Evolutionary conservation across 2,797 vertebrate genomes (phyloP).

Genomic region (Menidia menidia): DNA sequence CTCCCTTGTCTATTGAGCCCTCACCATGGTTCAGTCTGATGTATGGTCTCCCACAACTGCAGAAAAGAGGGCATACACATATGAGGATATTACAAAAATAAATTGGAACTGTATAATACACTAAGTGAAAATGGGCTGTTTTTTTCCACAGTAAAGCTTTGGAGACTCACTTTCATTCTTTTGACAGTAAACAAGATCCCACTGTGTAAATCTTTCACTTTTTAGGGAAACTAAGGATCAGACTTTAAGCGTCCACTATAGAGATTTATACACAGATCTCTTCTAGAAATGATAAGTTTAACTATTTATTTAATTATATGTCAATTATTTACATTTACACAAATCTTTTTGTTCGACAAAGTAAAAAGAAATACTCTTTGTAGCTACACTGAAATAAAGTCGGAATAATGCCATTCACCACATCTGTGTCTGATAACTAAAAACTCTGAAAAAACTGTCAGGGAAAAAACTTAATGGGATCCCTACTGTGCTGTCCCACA

Average conservation of each 20-base stretch:
- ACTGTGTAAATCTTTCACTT: background rate
- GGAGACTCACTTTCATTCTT: background rate
- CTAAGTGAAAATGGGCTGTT: no score
- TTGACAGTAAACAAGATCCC: background rate
- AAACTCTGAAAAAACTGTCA: slow-evolving; percentile 51
- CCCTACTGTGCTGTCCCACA: slow-evolving; percentile 62
- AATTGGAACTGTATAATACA: background rate
- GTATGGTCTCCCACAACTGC: slow-evolving; percentile 93
- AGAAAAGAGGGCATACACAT: slow-evolving; percentile 49
- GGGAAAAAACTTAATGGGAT: slow-evolving; percentile 46
- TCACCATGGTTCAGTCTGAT: slow-evolving; percentile 85
- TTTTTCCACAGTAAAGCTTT: background rate
- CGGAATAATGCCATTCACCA: slow-evolving; percentile 40
- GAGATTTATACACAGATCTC: slow-evolving; percentile 1
- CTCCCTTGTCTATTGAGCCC: slow-evolving; percentile 83
- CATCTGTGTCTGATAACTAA: slow-evolving; percentile 65
- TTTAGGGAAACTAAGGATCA: background rate
- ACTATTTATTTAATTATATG: background rate
- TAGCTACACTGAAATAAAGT: slow-evolving; percentile 32
- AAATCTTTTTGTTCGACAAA: background rate
- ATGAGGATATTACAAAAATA: slow-evolving; percentile 11
- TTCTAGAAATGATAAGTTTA: background rate
- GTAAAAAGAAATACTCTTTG: slow-evolving; percentile 7
- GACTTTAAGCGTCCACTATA: background rate
- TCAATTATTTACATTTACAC: background rate